Conservation (phyloP, 2,113 vertebrate species). For the Thinocorus orbignyianus region DNA sequence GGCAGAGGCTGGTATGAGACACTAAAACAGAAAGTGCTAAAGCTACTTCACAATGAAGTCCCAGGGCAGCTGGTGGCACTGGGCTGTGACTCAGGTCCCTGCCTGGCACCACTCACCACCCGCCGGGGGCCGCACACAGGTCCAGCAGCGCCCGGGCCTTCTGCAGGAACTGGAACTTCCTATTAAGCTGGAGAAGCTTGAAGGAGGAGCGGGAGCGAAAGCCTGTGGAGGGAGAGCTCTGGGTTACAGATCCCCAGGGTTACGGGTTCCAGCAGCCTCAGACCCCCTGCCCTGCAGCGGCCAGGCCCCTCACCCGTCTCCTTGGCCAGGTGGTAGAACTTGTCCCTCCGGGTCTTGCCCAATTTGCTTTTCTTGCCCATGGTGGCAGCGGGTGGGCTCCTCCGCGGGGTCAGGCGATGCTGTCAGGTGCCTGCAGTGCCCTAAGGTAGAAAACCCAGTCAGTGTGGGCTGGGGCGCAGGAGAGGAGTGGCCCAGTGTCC, state of each 20-base stretch:
- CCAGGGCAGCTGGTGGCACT: rapidly evolving
- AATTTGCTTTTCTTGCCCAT: constrained; percentile 97
- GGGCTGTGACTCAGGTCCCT: rapidly evolving
- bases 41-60: rapidly evolving
- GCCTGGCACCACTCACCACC: constrained; percentile 80
- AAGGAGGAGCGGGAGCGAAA: constrained; percentile 97
- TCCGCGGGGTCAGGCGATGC: not conserved
- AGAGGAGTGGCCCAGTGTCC: rapidly evolving
- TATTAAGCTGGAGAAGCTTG: constrained; percentile 96
- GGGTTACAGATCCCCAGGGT: rapidly evolving
- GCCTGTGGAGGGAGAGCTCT: constrained; percentile 62
- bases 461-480: rapidly evolving
- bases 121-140: constrained; percentile 93
- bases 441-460: not conserved
- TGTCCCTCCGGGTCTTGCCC: constrained; percentile 91
- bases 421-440: not conserved
- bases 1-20: not conserved
- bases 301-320: constrained; percentile 84
- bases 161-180: constrained; percentile 95
- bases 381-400: rapidly evolving
- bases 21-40: rapidly evolving
- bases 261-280: rapidly evolving
- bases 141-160: constrained; percentile 90
- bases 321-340: constrained; percentile 96
- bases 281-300: rapidly evolving